These are phyloP conservation scores for Echinops telfairi DNA, from an alignment of 2,113 vertebrate species.

Conservation along the genomic window DNA sequence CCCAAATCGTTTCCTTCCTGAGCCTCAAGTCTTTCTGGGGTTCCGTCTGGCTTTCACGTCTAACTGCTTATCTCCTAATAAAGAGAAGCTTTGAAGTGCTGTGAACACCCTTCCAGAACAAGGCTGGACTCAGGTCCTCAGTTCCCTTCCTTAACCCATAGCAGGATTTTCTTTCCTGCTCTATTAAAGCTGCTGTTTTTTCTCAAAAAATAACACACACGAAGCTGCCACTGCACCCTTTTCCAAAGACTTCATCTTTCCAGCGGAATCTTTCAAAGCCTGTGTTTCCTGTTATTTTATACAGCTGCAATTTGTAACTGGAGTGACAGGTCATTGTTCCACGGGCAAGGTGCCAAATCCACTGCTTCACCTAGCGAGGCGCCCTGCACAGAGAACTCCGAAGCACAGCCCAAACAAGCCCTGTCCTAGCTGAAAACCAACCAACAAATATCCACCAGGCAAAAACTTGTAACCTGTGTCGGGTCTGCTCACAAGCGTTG, in stretches of 20 bases:
- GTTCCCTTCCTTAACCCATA: constrained; percentile 31
- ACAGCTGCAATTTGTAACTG: constrained; percentile 88
- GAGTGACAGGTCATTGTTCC: constrained; percentile 84
- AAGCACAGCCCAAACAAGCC: constrained; percentile 86
- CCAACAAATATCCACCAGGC: constrained; percentile 78
- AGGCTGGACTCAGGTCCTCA: background rate
- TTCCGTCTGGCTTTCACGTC: constrained; percentile 75
- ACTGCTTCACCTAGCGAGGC: constrained; percentile 87
- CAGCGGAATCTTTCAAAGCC: constrained; percentile 88
- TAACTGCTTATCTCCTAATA: constrained; percentile 58
- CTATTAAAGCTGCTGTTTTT: constrained; percentile 84
- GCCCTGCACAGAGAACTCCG: constrained; percentile 85
- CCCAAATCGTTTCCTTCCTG: constrained; percentile 60
- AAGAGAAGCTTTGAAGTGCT: constrained; percentile 61
- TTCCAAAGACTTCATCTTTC: constrained; percentile 90
- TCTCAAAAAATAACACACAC: constrained; percentile 77
- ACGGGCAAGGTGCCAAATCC: constrained; percentile 86
- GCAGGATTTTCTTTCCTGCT: constrained; percentile 71
- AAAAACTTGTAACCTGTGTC: constrained; percentile 77
- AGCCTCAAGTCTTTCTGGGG: constrained; percentile 66
- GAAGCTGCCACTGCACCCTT: constrained; percentile 84
- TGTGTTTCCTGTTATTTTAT: constrained; percentile 90
- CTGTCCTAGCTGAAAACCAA: constrained; percentile 81
- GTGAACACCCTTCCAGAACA: background rate
- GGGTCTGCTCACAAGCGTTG: constrained; percentile 67